Conservation (phyloP, 1,140 invertebrate species). For the Drosophila sulfurigaster region DNA sequence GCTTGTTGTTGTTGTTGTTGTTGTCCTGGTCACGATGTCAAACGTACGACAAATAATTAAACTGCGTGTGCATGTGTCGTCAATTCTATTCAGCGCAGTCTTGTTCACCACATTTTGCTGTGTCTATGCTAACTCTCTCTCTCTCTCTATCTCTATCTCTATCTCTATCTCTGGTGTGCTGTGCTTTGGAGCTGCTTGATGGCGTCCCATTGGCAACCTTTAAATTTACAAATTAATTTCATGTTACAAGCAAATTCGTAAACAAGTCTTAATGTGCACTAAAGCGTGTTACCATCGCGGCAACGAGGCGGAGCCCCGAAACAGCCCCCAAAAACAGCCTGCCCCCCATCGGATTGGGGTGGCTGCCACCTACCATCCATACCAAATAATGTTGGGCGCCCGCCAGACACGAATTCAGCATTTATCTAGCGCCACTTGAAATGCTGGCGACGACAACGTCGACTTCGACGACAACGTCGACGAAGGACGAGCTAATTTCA, state of each 20-base stretch:
- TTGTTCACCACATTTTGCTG: background rate
- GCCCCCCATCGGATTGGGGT: slow-evolving; percentile 13
- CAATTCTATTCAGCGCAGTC: slow-evolving; percentile 12
- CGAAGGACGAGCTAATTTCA: slow-evolving; percentile 71
- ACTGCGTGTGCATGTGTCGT: slow-evolving; percentile 50
- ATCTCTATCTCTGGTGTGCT: background rate
- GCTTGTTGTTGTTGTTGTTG: background rate
- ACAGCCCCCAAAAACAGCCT: background rate
- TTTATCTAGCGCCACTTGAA: slow-evolving; percentile 82
- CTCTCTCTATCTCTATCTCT: no score
- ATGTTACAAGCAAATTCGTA: slow-evolving; percentile 80
- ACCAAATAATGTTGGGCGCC: slow-evolving; percentile 73
- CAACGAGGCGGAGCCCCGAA: slow-evolving; percentile 39
- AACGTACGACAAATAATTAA: slow-evolving; percentile 59
- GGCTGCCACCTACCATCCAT: slow-evolving; percentile 41
- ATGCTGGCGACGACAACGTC: slow-evolving; percentile 36
- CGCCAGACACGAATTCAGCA: slow-evolving; percentile 80
- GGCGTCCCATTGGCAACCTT: slow-evolving; percentile 57
- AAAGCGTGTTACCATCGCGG: slow-evolving; percentile 66
- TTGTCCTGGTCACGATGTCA: slow-evolving; percentile 30
- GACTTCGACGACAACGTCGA: slow-evolving; percentile 25
- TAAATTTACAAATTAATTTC: slow-evolving; percentile 81
- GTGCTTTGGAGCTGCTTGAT: slow-evolving; percentile 10
- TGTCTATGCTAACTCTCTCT: no score
- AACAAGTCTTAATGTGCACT: slow-evolving; percentile 81